Conservation (phyloP, 2,888 invertebrate species). For the Caenorhabditis drosophilae region DNA sequence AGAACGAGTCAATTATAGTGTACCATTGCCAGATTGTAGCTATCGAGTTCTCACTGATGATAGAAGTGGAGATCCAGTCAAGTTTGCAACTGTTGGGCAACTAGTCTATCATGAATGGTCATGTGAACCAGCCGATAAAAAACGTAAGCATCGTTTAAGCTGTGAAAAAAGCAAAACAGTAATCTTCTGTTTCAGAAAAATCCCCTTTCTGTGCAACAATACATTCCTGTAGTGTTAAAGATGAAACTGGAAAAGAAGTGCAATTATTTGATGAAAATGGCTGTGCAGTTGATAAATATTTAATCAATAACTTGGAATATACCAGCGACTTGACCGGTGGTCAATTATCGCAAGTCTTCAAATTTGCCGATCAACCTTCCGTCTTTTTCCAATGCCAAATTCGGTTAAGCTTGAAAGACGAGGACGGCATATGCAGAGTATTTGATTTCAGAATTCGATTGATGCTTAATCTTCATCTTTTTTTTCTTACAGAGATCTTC, state of each 20-base stretch:
- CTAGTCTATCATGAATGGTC: constrained; percentile 62
- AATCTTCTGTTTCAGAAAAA: constrained; percentile 26
- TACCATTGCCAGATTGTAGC: constrained; percentile 55
- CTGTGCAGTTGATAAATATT: constrained; percentile 61
- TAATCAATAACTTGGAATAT: constrained; percentile 65
- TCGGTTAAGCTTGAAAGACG: constrained; percentile 58
- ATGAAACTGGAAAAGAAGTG: constrained; percentile 58
- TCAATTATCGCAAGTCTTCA: constrained; percentile 64
- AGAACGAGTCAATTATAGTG: constrained; percentile 43
- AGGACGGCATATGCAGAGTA: constrained; percentile 49
- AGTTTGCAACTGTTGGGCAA: constrained; percentile 61
- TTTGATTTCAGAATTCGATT: no score
- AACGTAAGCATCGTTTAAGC: constrained; percentile 13
- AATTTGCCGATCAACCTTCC: constrained; percentile 65
- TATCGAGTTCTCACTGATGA: constrained; percentile 49
- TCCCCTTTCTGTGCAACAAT: constrained; percentile 63
- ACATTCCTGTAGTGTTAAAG: constrained; percentile 62
- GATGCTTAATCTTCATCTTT: no score
- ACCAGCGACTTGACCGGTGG: constrained; percentile 59
- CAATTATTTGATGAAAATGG: constrained; percentile 67
- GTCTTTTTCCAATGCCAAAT: constrained; percentile 67
- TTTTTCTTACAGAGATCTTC: constrained; percentile 52
- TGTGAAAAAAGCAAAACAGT: neutral
- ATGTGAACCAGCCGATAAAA: constrained; percentile 38
- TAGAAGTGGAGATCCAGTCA: constrained; percentile 52